phyloP scores from a whole-genome alignment of 1,140 invertebrate genomes.

The Littorina saxatilis region DNA sequence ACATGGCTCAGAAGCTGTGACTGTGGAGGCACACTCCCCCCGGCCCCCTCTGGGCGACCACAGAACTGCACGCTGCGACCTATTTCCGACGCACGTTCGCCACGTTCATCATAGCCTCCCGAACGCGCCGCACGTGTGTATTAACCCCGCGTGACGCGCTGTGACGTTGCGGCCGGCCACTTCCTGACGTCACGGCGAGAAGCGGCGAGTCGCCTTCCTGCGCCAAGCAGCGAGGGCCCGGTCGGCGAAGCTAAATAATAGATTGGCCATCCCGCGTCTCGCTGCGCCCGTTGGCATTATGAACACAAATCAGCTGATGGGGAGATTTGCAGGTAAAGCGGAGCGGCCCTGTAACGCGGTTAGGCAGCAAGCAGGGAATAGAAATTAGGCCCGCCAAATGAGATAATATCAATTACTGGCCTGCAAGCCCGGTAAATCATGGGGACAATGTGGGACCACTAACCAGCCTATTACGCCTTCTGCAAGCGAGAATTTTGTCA shows the following conservation, averaged over 20 bases:
- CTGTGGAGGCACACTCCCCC: no score
- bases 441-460: conserved; percentile 59
- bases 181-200: conserved; percentile 28
- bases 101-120: conserved; percentile 22
- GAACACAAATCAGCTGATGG: conserved; percentile 57
- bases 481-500: conserved; percentile 65
- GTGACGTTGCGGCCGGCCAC: conserved; percentile 25
- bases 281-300: conserved; percentile 53
- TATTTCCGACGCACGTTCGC: conserved; percentile 35
- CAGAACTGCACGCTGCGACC: conserved; percentile 25
- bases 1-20: no score
- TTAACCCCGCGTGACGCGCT: conserved; percentile 31
- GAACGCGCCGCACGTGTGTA: conserved; percentile 20
- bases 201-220: conserved; percentile 22
- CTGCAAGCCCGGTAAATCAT: conserved; percentile 66
- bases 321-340: conserved; percentile 64
- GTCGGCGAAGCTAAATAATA: conserved; percentile 38
- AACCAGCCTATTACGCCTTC: conserved; percentile 62
- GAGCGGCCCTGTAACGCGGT: conserved; percentile 54
- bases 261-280: conserved; percentile 24
- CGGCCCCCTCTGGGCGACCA: neutral
- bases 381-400: conserved; percentile 64
- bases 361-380: no score
- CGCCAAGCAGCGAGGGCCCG: neutral
- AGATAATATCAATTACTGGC: conserved; percentile 70